phyloP scores from a whole-genome alignment of 64 coral and sea anemone species.

The Montipora sp. region DNA sequence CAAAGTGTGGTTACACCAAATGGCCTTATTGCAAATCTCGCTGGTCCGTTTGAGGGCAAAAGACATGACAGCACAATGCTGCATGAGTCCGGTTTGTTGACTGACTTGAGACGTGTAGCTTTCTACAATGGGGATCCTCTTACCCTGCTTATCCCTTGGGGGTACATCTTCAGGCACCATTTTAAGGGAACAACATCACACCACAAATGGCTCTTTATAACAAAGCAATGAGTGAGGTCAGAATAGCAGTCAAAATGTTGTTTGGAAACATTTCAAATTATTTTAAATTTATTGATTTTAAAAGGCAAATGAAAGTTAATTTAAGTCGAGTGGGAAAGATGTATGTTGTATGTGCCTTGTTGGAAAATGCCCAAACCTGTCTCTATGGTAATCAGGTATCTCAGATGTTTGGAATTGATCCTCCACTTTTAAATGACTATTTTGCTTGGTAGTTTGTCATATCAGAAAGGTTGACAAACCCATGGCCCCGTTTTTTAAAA shows the following conservation, averaged over 20 bases:
- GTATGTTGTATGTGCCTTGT: not conserved
- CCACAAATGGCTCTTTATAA: not conserved
- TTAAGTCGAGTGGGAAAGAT: not conserved
- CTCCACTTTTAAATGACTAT: not conserved
- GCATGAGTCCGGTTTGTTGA: too few relatives aligned
- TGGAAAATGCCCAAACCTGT: not conserved
- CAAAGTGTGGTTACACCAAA: not conserved
- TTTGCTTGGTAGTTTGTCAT: constrained; percentile 1
- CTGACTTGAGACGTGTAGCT: too few relatives aligned
- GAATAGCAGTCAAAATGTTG: not conserved
- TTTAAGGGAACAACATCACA: too few relatives aligned
- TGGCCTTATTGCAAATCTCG: too few relatives aligned
- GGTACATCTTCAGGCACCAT: too few relatives aligned
- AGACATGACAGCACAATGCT: too few relatives aligned
- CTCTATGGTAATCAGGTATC: not conserved
- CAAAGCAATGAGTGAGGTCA: not conserved
- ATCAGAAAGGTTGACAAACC: constrained; percentile 20
- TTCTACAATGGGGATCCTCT: too few relatives aligned
- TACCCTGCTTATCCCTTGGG: too few relatives aligned
- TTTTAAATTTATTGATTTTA: not conserved
- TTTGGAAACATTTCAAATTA: not conserved
- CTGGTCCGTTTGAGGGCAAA: too few relatives aligned
- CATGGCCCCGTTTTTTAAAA: constrained; percentile 15
- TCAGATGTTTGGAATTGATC: not conserved
- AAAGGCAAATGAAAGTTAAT: not conserved